These are phyloP conservation scores for Pao palembangensis DNA, from an alignment of 2,113 vertebrate genomes.

Conservation along the genomic window DNA sequence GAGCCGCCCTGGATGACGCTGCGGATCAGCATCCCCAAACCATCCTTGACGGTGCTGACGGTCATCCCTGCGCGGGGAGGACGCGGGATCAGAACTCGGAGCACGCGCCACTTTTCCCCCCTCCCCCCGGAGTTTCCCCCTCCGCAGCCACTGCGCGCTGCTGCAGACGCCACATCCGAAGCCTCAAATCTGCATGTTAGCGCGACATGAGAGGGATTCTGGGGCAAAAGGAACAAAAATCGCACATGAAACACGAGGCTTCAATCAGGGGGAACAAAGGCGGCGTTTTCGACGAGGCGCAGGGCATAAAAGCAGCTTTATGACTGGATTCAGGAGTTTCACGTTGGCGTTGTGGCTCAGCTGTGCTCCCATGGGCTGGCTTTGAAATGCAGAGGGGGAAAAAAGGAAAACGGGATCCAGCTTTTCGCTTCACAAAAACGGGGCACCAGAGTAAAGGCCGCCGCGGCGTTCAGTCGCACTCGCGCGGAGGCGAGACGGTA, in stretches of 20 bases:
- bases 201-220: background rate
- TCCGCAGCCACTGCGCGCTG: background rate
- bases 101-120: background rate
- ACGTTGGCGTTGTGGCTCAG: conserved; percentile 29
- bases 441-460: conserved; percentile 34
- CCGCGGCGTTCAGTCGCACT: conserved; percentile 26
- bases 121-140: too few relatives aligned
- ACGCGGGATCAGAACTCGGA: background rate
- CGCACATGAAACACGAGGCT: background rate
- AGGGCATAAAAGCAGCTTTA: conserved; percentile 24
- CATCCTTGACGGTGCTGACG: conserved; percentile 89
- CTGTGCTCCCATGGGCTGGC: conserved; percentile 25
- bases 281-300: conserved; percentile 9
- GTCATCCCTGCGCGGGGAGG: conserved; percentile 84
- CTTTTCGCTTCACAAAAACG: conserved; percentile 37
- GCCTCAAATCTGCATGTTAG: background rate
- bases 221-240: background rate
- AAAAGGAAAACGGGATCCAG: conserved; percentile 13
- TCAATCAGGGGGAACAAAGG: conserved; percentile 6
- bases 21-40: conserved; percentile 89
- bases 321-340: conserved; percentile 30
- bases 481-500: conserved; percentile 18
- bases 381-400: conserved; percentile 55
- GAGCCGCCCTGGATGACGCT: conserved; percentile 93
- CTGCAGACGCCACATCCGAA: background rate